Evolutionary conservation across 2,113 vertebrate species (phyloP).

Genomic region (Megaceryle torquata): DNA sequence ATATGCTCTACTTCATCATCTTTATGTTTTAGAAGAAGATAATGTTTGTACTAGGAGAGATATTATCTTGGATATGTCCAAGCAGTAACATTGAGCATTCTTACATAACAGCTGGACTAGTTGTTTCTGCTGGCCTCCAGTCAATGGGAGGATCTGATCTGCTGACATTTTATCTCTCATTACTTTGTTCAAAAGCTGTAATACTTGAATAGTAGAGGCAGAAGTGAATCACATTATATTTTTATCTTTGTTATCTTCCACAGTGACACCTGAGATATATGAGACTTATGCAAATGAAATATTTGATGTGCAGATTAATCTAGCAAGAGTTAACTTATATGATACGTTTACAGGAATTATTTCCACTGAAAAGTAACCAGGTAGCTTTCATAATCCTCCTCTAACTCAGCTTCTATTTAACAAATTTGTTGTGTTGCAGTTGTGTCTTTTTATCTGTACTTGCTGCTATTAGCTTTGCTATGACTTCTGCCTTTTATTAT

Average conservation of each 20-base stretch:
- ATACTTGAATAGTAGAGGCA: background rate
- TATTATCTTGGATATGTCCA: background rate
- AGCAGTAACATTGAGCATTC: background rate
- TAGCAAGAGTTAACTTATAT: background rate
- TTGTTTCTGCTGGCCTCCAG: background rate
- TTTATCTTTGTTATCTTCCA: background rate
- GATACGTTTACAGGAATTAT: background rate
- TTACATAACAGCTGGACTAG: background rate
- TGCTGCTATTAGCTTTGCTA: conserved; percentile 2
- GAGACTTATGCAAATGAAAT: background rate
- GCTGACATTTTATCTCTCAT: background rate
- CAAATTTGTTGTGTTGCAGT: background rate
- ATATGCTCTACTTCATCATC: background rate
- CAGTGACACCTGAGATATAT: background rate
- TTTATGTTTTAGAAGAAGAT: background rate
- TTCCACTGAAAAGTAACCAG: background rate
- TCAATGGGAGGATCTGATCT: background rate
- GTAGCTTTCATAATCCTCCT: background rate
- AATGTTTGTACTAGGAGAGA: background rate
- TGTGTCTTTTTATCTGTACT: background rate
- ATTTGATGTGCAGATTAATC: background rate
- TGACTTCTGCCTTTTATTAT: background rate
- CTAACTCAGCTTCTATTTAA: background rate
- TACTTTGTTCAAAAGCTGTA: background rate
- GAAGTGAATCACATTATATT: background rate